Base-by-base conservation (phyloP, 2,888 invertebrate species). In the Synergus laeviventris region DNA sequence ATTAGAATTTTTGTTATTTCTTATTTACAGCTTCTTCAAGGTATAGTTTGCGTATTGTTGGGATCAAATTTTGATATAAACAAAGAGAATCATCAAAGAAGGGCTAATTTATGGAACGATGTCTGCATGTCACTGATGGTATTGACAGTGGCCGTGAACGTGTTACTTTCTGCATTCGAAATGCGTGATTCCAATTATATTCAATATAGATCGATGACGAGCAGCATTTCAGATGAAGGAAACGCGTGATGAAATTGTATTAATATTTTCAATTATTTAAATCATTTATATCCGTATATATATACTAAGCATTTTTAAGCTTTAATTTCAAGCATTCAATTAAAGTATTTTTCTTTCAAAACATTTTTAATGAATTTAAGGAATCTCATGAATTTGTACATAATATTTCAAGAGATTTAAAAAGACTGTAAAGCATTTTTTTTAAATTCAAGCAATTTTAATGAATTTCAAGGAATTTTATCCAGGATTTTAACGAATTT, bases 31-130 rank as follows among this genome's bases (percentile, higher is more conserved):
- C 92, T 94, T 31, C 80, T 93, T 64, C 94, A 94, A 86, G 94
- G 93, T 39, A 89, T 93, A 74, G 91, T 94, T 49, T 94, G 93
- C 78, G 91, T 94, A 62, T 87, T 94, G 64, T 92, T 95, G 80
- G 93, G 94, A 83, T 91, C 92, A 73, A 91, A 92, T 80, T 91
- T 93, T 86, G 92, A 94, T 89, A 93, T 95, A 83, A 95, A 94
- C 90, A 93, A 93, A 79, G 91, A 92, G 78, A 91, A 92, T 16
- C 92, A 94, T 78, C 93, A 93, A 73, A 91, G 91, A n/a, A 92
- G 91, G 80, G 94, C 94, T 0, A 93, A 94, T 82, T 88, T 92
- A 74, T 91, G 94, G 79, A 94, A 95, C 88, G 94, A 95, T 85
- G 88, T 92, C 16, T 92, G 93, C 81, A 89, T 95, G 73, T 89